Base-by-base conservation (phyloP, 2,888 invertebrate genomes). In the Sthenelais limicola region DNA sequence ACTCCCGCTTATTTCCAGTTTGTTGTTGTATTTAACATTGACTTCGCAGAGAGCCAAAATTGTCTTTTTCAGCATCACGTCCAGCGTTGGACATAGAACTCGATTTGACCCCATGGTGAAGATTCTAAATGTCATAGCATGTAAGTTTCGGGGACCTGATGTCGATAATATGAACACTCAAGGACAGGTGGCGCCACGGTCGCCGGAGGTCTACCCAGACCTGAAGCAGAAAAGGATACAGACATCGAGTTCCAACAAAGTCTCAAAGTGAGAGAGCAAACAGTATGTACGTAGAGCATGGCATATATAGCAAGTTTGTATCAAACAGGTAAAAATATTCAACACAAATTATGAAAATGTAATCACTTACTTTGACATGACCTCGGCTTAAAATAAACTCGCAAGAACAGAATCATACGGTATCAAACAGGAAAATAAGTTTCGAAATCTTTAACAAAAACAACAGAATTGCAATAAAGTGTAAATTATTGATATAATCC, bases 1-100 rank as follows among this genome's bases (percentile, higher is more conserved):
- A 49, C 77, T 75, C 32, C 79, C 79, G n/a, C 75, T 75, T 33
- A 79, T 78, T 51, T 79, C 79, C 26, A 79, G 72, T 43, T 79
- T 79, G 24, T 74, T 32, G 48, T 79, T 77, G 43, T 74, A 79
- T 28, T 74, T 76, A 38, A 79, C 74, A 68, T 79, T 79, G 24
- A 79, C 77, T 51, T 79, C 79, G 43, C 79, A 79, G n/a, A 79
- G 74, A 21, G 79, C 79, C 54, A 77, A 77, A 48, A 79, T 77
- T 18, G 79, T 79, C 48, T 77, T 76, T 18, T 74, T 76, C 28
- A 79, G 72, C 71, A 79, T 79, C 3, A 74, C 68, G 38, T 74
- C 79, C 28, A 79, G 71, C 26, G 77, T 76, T 7, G 78, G 77
- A 69, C 78, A 79, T 28, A 77, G 48, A 33, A 79, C 71, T 58